These are phyloP conservation scores for Muscicapa striata DNA, from an alignment of 2,797 vertebrate species.

Conservation along the genomic window DNA sequence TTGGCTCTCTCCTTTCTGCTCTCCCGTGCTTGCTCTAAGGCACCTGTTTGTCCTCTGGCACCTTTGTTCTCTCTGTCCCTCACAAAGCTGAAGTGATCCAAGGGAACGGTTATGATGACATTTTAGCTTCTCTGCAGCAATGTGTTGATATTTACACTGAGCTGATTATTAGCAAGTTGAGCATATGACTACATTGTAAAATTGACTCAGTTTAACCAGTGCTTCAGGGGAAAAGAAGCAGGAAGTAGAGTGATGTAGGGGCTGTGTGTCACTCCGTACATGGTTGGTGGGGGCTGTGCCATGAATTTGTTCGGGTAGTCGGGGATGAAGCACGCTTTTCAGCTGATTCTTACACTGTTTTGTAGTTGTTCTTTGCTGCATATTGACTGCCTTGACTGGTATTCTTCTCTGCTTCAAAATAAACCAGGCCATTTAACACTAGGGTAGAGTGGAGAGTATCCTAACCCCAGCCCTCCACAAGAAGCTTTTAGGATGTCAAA, in stretches of 20 bases:
- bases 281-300: not conserved
- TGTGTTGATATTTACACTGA: not conserved
- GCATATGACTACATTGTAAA: not conserved
- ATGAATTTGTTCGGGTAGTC: not conserved
- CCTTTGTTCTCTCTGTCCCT: not conserved
- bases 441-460: not conserved
- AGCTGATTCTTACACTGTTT: not conserved
- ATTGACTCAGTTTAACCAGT: not conserved
- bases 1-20: not conserved
- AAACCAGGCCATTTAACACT: not conserved
- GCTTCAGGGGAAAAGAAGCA: not conserved
- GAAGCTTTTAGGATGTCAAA: not conserved
- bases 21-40: not conserved
- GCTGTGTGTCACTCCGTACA: not conserved
- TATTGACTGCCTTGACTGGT: not conserved
- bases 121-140: not conserved
- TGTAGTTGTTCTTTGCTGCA: not conserved
- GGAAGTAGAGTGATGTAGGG: not conserved
- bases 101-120: not conserved
- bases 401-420: not conserved
- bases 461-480: not conserved
- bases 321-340: not conserved
- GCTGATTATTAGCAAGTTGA: slow-evolving; percentile 4
- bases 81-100: not conserved
- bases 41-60: not conserved